Conservation (phyloP, 2,113 vertebrate species). For the Pseudopodoces humilis region DNA sequence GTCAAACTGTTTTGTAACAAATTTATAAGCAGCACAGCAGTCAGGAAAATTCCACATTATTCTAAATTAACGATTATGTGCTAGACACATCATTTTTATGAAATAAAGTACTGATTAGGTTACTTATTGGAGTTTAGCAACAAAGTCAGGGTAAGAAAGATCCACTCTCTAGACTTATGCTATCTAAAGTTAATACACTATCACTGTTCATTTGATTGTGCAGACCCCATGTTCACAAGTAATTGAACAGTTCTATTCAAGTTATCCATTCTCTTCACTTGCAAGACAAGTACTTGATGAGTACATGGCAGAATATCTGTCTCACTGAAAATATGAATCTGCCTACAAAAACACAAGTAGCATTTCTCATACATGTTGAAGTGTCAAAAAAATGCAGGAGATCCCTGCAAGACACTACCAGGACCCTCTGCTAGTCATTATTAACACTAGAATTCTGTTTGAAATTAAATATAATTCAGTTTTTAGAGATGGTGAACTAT, state of each 20-base stretch:
- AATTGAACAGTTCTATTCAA: neutral
- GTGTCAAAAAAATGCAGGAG: neutral
- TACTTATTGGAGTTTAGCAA: neutral
- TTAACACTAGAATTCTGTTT: neutral
- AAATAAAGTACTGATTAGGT: neutral
- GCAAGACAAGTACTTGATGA: neutral
- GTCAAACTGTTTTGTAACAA: slow-evolving; percentile 35
- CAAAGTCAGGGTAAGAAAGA: neutral
- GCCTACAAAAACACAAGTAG: neutral
- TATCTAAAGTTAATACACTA: neutral
- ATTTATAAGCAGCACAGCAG: slow-evolving; percentile 7
- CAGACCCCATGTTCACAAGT: neutral
- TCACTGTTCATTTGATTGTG: neutral
- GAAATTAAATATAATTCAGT: neutral
- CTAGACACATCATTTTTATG: slow-evolving; percentile 6
- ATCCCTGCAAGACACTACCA: neutral
- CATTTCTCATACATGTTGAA: neutral
- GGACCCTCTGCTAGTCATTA: neutral
- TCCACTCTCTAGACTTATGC: neutral
- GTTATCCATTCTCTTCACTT: neutral
- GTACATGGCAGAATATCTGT: neutral
- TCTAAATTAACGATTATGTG: slow-evolving; percentile 18
- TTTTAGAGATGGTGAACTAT: neutral
- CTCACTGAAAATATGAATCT: neutral
- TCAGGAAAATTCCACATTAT: slow-evolving; percentile 40